A percentile compares a stretch with the other conserved stretches of the same genome.
phyloP scores from a whole-genome alignment of 2,888 invertebrate species.

The Cremastinae sp. region DNA sequence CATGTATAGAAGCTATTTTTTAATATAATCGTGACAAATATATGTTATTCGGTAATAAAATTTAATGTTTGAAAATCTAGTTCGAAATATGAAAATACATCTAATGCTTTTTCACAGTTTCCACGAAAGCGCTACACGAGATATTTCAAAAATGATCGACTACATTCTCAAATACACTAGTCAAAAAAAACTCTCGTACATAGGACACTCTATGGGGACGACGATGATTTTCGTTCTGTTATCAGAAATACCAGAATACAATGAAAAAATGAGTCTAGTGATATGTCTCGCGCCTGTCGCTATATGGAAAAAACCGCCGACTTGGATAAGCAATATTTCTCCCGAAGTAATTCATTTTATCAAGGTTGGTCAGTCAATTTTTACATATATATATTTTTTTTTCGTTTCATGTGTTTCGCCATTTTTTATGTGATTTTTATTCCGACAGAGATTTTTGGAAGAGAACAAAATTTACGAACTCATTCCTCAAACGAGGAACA shows the following conservation, averaged over 20 bases:
- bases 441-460: constrained; percentile 25
- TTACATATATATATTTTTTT: no score
- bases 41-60: no score
- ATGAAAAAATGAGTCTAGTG: constrained; percentile 84
- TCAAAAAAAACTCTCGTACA: constrained; percentile 84
- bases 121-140: constrained; percentile 92
- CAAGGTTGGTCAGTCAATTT: constrained; percentile 5
- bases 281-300: constrained; percentile 73
- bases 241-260: constrained; percentile 85
- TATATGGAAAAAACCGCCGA: constrained; percentile 38
- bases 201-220: constrained; percentile 95
- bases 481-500: constrained; percentile 39
- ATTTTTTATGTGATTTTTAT: no score
- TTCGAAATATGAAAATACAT: neutral
- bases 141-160: constrained; percentile 91
- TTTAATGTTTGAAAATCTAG: neutral
- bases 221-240: constrained; percentile 86
- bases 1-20: no score
- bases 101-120: constrained; percentile 82
- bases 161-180: constrained; percentile 83
- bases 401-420: no score
- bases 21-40: neutral
- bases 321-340: neutral
- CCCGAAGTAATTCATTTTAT: neutral
- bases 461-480: constrained; percentile 28